phyloP scores from a whole-genome alignment of 2,888 invertebrate genomes.

The Rotaria socialis region DNA sequence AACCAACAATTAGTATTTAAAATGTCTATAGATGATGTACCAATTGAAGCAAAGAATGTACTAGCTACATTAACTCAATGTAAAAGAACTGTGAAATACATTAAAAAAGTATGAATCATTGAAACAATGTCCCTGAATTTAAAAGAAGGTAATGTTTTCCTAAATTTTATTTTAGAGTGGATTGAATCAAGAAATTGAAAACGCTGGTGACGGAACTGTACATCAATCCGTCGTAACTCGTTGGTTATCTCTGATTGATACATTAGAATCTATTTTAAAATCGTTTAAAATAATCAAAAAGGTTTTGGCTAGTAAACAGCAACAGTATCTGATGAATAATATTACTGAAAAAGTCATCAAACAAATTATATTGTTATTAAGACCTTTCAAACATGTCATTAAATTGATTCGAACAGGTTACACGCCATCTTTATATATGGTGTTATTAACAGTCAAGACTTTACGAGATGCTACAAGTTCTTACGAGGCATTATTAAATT shows the following conservation, averaged over 20 bases:
- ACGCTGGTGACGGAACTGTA: not conserved
- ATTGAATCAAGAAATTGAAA: not conserved
- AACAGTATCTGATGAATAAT: not conserved
- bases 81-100: too few relatives aligned
- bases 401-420: not conserved
- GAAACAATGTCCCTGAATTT: too few relatives aligned
- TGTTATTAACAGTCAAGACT: not conserved
- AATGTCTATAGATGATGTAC: too few relatives aligned
- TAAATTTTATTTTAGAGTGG: not conserved
- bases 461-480: not conserved
- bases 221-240: not conserved
- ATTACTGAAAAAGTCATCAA: not conserved
- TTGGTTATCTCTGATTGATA: not conserved
- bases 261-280: not conserved
- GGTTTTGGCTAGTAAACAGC: not conserved
- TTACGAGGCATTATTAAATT: not conserved
- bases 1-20: too few relatives aligned
- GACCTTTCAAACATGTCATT: not conserved
- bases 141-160: not conserved
- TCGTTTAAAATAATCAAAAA: not conserved
- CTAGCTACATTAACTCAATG: too few relatives aligned
- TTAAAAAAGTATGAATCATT: too few relatives aligned
- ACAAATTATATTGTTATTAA: not conserved
- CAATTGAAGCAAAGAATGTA: too few relatives aligned
- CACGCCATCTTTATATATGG: not conserved